Percentiles rank a stretch among this genome's conserved stretches.
These are phyloP conservation scores for Sinopyrophorus schimmeli DNA, from an alignment of 2,888 invertebrate genomes.

Conservation along the genomic window DNA sequence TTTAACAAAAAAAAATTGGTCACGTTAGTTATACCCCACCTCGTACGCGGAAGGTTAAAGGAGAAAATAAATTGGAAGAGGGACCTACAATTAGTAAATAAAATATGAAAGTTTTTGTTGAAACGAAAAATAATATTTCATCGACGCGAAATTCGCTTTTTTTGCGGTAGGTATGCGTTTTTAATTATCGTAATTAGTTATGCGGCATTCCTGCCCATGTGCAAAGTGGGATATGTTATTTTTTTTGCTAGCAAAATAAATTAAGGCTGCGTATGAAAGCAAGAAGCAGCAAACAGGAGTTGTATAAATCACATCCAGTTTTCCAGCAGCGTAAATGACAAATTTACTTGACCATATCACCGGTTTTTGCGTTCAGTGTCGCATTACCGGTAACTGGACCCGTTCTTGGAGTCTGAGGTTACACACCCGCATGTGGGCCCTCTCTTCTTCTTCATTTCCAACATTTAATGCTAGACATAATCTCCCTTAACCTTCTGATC, in stretches of 20 bases:
- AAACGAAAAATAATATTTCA: too few relatives aligned
- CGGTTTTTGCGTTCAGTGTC: constrained; percentile 47
- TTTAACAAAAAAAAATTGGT: too few relatives aligned
- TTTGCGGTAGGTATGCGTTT: constrained; percentile 18
- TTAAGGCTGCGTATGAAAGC: constrained; percentile 29
- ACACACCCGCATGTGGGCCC: constrained; percentile 46
- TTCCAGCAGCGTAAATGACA: constrained; percentile 48
- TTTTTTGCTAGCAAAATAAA: constrained; percentile 20
- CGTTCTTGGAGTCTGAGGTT: constrained; percentile 47
- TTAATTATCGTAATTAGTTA: constrained; percentile 23
- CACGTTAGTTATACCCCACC: too few relatives aligned
- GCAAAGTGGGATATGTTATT: constrained; percentile 4
- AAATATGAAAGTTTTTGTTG: too few relatives aligned
- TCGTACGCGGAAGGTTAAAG: too few relatives aligned
- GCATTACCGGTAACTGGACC: constrained; percentile 49
- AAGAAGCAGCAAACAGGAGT: constrained; percentile 38
- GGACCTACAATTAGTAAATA: too few relatives aligned
- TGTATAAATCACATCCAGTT: constrained; percentile 44
- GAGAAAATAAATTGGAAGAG: neutral
- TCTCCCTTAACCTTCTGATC: constrained; percentile 9
- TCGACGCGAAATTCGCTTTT: constrained; percentile 9
- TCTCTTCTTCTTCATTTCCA: constrained; percentile 23
- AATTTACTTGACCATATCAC: constrained; percentile 52
- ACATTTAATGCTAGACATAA: constrained; percentile 20
- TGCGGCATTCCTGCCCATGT: constrained; percentile 9